These are phyloP conservation scores for Microcebus lehilahytsara DNA, from an alignment of 2,113 vertebrate species.

Conservation along the genomic window DNA sequence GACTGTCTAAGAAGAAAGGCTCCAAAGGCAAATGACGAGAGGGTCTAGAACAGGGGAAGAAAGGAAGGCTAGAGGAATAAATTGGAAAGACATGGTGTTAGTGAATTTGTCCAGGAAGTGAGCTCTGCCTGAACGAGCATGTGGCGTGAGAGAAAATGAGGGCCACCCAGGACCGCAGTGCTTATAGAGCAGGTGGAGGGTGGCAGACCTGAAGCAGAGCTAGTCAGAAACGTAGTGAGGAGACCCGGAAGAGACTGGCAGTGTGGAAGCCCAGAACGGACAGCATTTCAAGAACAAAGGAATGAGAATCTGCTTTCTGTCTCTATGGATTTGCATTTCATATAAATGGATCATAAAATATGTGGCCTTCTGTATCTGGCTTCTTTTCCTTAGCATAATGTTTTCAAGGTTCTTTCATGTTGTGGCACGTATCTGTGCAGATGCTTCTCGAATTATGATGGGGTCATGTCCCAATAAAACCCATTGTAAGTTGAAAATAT, in stretches of 20 bases:
- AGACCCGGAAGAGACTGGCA: neutral
- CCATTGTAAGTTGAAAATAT: neutral
- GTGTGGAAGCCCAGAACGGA: neutral
- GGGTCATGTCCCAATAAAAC: neutral
- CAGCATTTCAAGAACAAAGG: neutral
- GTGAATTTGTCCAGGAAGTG: neutral
- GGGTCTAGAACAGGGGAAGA: neutral
- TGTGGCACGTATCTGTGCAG: neutral
- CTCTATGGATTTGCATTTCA: neutral
- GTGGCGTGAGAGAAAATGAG: neutral
- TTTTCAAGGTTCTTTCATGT: neutral
- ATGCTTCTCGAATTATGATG: neutral
- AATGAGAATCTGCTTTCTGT: neutral
- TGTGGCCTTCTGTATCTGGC: neutral
- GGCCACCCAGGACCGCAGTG: accelerated
- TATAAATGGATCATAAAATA: neutral
- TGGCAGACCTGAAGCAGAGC: neutral
- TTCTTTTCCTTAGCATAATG: neutral
- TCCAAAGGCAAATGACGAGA: neutral
- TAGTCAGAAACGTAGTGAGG: neutral
- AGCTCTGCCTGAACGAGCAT: neutral
- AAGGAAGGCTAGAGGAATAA: neutral
- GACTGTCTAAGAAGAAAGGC: too few relatives aligned
- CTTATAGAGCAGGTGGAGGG: neutral
- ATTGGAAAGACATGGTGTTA: neutral